Evolutionary conservation across 2,113 vertebrate species (phyloP), one percentile per base, ranked within the genome.

Genomic region (Thalassarche chlororhynchos): DNA sequence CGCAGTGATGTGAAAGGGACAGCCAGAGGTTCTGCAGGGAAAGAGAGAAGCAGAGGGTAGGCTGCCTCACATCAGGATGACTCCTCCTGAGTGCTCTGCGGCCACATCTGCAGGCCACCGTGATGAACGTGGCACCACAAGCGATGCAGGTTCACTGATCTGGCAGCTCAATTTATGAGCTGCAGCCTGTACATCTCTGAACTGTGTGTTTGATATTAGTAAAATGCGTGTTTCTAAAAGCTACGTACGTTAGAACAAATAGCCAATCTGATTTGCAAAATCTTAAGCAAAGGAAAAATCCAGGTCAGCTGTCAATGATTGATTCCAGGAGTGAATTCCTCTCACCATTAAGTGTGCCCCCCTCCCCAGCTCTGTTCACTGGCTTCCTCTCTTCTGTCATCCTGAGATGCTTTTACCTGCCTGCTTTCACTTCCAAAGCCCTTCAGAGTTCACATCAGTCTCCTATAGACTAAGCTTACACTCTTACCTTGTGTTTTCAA

Each of bases 271-370:
- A 54, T 36, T 24, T 44, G 20, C 17, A 87, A 62, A 55, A 55
- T 34, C 15, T 25, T 29, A 70, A 71, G 74, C 23, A 36, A 87
- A 69, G 29, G 26, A 49, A 75, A 62, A 70, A 49, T 64, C n/a
- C 6, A 7, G 1, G 0, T 82, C n/a, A 36, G 40, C 31, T 49
- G 23, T 62, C 0, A 1, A 26, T 69, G 31, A 54, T n/a, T 3
- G 0, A 40, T 69, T 69, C 29, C 25, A 34, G 31, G 23, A 76
- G 2, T 62, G 18, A 70, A 44, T 49, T 82, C n/a, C 15, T 16
- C 23, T 62, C 55, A 11, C 29, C 6, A 2, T 29, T 19, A 26
- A 8, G 31, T 17, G 20, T 54, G 44, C 5, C 38, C 32, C 31
- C 3, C 12, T 80, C 40, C 62, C 44, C 62, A 66, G 29, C 47